Base-by-base conservation (phyloP, 2,797 vertebrate genomes). In the Melanotaenia pygmaea region DNA sequence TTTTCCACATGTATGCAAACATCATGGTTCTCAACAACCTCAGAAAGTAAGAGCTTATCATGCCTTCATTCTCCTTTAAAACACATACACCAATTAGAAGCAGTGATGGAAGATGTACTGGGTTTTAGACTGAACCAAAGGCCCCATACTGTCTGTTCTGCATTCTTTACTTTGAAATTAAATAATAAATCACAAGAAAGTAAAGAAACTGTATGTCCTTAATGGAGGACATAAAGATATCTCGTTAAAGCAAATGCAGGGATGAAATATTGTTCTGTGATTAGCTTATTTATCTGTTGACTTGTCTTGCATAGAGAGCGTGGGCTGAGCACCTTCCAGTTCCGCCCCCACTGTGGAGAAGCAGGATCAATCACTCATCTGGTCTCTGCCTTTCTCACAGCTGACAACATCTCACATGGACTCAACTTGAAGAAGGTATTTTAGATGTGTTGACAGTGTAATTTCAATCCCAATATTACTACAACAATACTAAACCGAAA, bases 11-110 rank as follows among this genome's bases (percentile, higher is more conserved):
- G 98, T 99, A 98, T 1, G 95, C 96, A 89, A 99, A 99, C 94
- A 96, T 98, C 92, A 98, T 98, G 97, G 94, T 99, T 82, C 96
- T 99, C 77, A 99, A 99, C 94, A 98, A 97, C 89, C 96, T 99
- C 80, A 94, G 97, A 86, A 98, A 94, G 98, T 97, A 93, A 72
- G 86, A 62, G 1, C 20, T 18, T 5, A 30, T 30, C 13, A 37
- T 6, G 8, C 14, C 16, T 53, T 67, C 35, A 24, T 24, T 54
- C 34, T 57, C 26, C 4, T 54, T 32, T 14, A 30, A 30, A 34
- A 82, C 32, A 72, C 9, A 18, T 8, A 18, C 9, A 56, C 37
- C 1, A 26, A 56, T 24, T 34, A 26, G 14, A 76, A 26, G 14
- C 3, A 51, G 40, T 73, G 53, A 72, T 47, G 22, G 30, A 61